Evolutionary conservation across 2,797 vertebrate genomes (phyloP).

Genomic region (Alcedo quadribrachys): DNA sequence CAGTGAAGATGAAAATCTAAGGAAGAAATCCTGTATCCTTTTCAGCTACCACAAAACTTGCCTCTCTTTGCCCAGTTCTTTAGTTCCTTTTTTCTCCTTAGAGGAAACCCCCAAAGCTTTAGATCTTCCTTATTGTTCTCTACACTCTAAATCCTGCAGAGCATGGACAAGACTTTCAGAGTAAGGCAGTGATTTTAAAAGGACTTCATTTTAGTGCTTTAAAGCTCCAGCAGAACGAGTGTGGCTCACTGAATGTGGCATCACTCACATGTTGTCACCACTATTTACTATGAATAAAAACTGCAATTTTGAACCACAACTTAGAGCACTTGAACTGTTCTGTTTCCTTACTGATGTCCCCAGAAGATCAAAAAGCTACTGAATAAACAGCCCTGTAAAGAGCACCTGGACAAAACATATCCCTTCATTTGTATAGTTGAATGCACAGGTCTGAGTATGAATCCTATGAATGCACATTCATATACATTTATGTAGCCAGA

Average conservation of each 20-base stretch:
- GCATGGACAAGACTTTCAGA: neutral
- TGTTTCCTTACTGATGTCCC: neutral
- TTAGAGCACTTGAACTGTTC: neutral
- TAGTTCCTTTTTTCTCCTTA: neutral
- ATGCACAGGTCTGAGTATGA: neutral
- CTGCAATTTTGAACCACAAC: neutral
- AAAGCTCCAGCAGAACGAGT: neutral
- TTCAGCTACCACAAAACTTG: neutral
- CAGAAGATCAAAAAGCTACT: neutral
- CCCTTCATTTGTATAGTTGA: neutral
- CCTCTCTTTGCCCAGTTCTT: neutral
- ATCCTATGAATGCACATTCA: neutral
- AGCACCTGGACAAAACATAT: neutral
- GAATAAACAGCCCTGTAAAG: neutral
- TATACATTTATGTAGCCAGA: neutral
- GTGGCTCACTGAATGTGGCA: neutral
- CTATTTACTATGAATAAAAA: constrained; percentile 12
- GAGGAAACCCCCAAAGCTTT: neutral
- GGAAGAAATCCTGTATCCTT: neutral
- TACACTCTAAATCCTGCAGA: neutral
- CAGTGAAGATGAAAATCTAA: neutral
- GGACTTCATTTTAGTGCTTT: neutral
- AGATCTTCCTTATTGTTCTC: neutral
- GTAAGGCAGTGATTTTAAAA: neutral
- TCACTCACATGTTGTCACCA: neutral